These are phyloP conservation scores for Dermolepida albohirtum DNA, from an alignment of 2,888 invertebrate species.

Conservation along the genomic window DNA sequence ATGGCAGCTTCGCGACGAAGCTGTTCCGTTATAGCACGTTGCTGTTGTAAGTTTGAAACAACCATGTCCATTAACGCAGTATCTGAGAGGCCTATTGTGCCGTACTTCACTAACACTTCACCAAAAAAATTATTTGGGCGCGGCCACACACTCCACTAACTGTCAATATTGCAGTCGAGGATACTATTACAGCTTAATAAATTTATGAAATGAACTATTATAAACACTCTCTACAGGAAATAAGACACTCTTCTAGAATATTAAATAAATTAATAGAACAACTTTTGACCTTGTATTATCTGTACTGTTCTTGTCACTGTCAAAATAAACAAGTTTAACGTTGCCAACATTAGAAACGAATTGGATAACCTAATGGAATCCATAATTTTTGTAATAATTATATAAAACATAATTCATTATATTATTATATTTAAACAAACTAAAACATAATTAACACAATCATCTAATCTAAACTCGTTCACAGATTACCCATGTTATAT, in stretches of 20 bases:
- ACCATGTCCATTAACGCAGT: constrained; percentile 93
- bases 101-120: constrained; percentile 46
- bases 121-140: constrained; percentile 20
- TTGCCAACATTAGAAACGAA: not conserved
- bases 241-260: constrained; percentile 13
- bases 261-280: constrained; percentile 15
- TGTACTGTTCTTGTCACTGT: constrained; percentile 2
- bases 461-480: no score
- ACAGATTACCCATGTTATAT: no score
- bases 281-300: constrained; percentile 18
- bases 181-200: not conserved
- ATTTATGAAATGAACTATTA: constrained; percentile 4
- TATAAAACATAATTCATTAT: no score
- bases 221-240: constrained; percentile 9
- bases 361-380: no score
- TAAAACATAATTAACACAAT: no score
- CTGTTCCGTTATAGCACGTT: constrained; percentile 93
- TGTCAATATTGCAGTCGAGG: not conserved
- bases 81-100: constrained; percentile 89
- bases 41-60: constrained; percentile 94
- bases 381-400: no score
- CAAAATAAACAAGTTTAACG: constrained; percentile 12
- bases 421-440: no score
- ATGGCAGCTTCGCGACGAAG: constrained; percentile 91
- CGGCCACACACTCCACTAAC: constrained; percentile 21